Evolutionary conservation across 2,888 invertebrate species (phyloP).

Genomic region (Teleogryllus oceanicus): DNA sequence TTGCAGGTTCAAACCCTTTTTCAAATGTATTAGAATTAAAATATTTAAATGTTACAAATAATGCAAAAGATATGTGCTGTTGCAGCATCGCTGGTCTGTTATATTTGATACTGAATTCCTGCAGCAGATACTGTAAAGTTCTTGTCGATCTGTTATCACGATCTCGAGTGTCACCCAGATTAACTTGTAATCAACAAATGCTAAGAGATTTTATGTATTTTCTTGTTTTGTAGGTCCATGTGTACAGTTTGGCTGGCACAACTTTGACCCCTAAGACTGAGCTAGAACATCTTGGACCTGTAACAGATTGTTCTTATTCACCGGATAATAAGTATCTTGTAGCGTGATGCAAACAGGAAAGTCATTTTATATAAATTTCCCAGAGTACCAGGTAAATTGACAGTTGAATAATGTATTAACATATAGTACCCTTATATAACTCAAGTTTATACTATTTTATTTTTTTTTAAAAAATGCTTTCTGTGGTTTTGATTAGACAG

Average conservation of each 20-base stretch:
- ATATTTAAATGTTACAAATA: too few relatives aligned
- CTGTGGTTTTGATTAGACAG: not conserved
- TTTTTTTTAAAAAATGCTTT: too few relatives aligned
- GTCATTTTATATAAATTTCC: slow-evolving; percentile 74
- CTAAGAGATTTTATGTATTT: slow-evolving; percentile 23
- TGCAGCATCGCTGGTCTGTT: too few relatives aligned
- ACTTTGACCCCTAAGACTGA: slow-evolving; percentile 58
- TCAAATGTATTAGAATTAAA: too few relatives aligned
- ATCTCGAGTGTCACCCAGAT: not conserved
- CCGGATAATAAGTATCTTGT: slow-evolving; percentile 85
- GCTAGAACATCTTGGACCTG: slow-evolving; percentile 74
- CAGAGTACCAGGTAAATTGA: slow-evolving; percentile 76
- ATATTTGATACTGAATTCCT: too few relatives aligned
- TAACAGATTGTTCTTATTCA: slow-evolving; percentile 85
- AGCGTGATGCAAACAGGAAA: slow-evolving; percentile 86
- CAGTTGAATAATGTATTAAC: not conserved
- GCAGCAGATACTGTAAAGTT: too few relatives aligned
- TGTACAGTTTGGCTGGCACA: slow-evolving; percentile 58
- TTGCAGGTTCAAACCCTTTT: too few relatives aligned
- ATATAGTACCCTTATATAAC: not conserved
- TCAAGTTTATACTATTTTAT: too few relatives aligned
- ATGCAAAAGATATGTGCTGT: too few relatives aligned
- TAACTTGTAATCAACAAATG: not conserved
- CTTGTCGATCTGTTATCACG: not conserved
- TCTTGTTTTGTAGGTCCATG: slow-evolving; percentile 53